These are phyloP conservation scores for Pelecanus crispus DNA, from an alignment of 2,113 vertebrate genomes.

Conservation along the genomic window DNA sequence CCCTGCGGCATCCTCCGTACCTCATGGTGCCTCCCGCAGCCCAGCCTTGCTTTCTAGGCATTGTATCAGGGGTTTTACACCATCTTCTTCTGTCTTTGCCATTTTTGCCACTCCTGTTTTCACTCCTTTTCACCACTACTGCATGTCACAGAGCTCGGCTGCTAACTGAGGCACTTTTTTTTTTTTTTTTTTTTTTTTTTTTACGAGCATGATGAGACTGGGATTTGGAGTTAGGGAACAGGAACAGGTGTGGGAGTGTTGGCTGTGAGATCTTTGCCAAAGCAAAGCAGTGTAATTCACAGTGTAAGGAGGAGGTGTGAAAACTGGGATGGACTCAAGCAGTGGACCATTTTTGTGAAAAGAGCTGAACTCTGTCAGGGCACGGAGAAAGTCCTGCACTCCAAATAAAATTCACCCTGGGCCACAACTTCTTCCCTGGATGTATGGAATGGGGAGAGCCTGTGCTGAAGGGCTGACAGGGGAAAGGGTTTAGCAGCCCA, in stretches of 20 bases:
- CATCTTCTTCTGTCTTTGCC: background rate
- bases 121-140: background rate
- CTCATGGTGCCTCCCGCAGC: background rate
- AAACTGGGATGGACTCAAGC: background rate
- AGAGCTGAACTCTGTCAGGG: background rate
- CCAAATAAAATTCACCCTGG: background rate
- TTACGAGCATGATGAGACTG: background rate
- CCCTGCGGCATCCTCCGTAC: background rate
- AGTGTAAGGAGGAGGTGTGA: background rate
- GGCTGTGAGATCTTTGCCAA: background rate
- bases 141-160: background rate
- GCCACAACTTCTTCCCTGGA: background rate
- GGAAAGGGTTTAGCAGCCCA: background rate
- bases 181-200: background rate
- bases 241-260: background rate
- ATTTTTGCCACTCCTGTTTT: background rate
- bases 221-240: background rate
- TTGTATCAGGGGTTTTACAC: background rate
- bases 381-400: background rate
- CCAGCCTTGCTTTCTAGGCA: background rate
- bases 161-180: background rate
- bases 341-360: background rate
- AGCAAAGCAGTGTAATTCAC: background rate
- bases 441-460: background rate
- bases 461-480: background rate